Evolutionary conservation across 2,797 vertebrate genomes (phyloP), one percentile per base, ranked within the genome.

Genomic region (Coregonus ussuriensis): DNA sequence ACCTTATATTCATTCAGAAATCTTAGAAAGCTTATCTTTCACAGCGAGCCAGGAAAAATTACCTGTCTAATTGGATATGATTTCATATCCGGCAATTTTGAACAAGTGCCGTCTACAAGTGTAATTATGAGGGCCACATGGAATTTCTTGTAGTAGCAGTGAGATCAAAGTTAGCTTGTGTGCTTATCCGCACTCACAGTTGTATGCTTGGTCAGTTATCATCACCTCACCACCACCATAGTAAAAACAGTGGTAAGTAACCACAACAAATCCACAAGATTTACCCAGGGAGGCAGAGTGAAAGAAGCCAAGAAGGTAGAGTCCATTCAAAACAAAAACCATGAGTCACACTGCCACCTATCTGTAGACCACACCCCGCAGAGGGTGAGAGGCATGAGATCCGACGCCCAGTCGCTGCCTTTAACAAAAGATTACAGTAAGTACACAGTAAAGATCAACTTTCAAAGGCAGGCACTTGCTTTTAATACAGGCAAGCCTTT

Each of bases 1-100:
- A 79, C 67, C 77, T 77, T 76, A 79, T 79, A 83, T 83, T 86
- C 80, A 82, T 81, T 81, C 81, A 71, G 74, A 87, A 81, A 71
- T 77, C 85, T 85, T 88, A 87, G 74, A 87, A 81, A 71, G 77
- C 85, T 86, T 89, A 89, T 87, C 85, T 85, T 75, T 72, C 62
- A 83, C 77, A 81, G 31, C 74, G 77, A 37, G 75, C 75, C 35
- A 65, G 79, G 82, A 79, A 81, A 84, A 87, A 89, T 84, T 69
- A 84, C 83, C 80, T 84, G 79, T 85, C 74, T 80, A 75, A 82
- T 80, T 86, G 79, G 83, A 83, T 86, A 78, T 89, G 82, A 89
- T 86, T 88, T 85, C 83, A 81, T 81, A 79, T 77, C 69, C 77
- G 62, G 75, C 82, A 84, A 76, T 77, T 29, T 79, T 35, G 80